Conservation (phyloP, 1,140 invertebrate species). For the Drosophila setifemur region DNA sequence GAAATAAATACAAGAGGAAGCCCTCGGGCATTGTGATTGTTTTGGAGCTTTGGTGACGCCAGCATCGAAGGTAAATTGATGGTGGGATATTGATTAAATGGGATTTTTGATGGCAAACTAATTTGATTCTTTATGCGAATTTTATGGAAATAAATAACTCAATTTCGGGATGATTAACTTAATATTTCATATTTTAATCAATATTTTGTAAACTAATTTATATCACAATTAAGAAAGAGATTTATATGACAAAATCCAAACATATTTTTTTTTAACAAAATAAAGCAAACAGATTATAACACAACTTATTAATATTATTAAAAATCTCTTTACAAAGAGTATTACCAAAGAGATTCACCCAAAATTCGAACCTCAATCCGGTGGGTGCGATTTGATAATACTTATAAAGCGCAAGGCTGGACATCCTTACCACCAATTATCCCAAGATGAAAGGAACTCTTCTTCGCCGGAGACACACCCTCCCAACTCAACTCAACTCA, state of each 20-base stretch:
- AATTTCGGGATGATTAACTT: no score
- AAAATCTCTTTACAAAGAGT: background rate
- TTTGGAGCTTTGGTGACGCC: background rate
- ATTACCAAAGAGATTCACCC: background rate
- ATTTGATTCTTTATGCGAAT: no score
- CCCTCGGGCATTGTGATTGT: slow-evolving; percentile 14
- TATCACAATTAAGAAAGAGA: no score
- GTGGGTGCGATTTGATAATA: slow-evolving; percentile 51
- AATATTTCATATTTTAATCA: no score
- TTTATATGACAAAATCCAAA: no score
- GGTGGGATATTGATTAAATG: background rate
- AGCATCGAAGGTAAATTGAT: background rate
- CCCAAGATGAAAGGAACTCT: slow-evolving; percentile 47
- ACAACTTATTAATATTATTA: no score
- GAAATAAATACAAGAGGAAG: slow-evolving; percentile 21
- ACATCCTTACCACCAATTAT: slow-evolving; percentile 50
- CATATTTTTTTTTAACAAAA: no score
- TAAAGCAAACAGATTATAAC: no score
- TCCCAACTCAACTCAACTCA: slow-evolving; percentile 56
- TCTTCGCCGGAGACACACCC: slow-evolving; percentile 58
- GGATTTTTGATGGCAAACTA: background rate
- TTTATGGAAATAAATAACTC: no score
- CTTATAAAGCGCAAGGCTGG: slow-evolving; percentile 44
- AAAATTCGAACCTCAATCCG: background rate
- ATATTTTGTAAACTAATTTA: no score